Base-by-base conservation (phyloP, 2,113 vertebrate genomes). In the Diadophis punctatus region DNA sequence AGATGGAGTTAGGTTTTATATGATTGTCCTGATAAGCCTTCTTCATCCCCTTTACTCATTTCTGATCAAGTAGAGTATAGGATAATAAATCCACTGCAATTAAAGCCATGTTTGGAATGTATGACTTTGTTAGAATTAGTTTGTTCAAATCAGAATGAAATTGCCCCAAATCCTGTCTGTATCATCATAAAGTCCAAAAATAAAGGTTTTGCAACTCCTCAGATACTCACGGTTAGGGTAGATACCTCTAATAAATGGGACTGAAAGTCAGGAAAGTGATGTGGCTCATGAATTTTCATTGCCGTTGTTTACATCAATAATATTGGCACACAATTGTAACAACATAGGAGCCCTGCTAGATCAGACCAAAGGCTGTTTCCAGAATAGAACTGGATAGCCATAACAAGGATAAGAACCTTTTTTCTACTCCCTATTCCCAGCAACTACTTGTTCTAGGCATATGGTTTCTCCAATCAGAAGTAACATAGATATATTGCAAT, bases 41-140 rank as follows among this genome's bases (percentile, higher is more conserved):
- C n/a, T 39, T 93, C 20, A 39, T 84, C 88, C 90, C 25, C 53
- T 25, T 60, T 87, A 55, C 74, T 86, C 87, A 86, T 89, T 91
- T 85, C 55, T 93, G 90, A 55, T 91, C 93, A 93, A 85, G 56
- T 91, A 90, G 63, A 93, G 56, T 53, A 88, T 86, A 84, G 23
- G 55, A 85, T 91, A 51, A 91, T 86, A 89, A 86, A 89, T 91
- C 46, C 93, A 89, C 7, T 63, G 87, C 87, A 89, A 60, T 85
- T 89, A 91, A 93, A 11, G 39, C 22, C 52, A 86, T 27, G 14
- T 85, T 55, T 93, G 53, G 68, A 89, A 89, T 91, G 87, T 85
- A 18, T 27, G 91, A 86, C 53, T 46, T 48, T 43, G n/a, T 88
- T 22, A 85, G 84, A 93, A 27, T 87, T 49, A 87, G 87, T 92